Percentiles rank a stretch among this genome's conserved stretches.
Evolutionary conservation across 2,797 vertebrate species (phyloP).

Genomic region (Pachyuromys duprasi): DNA sequence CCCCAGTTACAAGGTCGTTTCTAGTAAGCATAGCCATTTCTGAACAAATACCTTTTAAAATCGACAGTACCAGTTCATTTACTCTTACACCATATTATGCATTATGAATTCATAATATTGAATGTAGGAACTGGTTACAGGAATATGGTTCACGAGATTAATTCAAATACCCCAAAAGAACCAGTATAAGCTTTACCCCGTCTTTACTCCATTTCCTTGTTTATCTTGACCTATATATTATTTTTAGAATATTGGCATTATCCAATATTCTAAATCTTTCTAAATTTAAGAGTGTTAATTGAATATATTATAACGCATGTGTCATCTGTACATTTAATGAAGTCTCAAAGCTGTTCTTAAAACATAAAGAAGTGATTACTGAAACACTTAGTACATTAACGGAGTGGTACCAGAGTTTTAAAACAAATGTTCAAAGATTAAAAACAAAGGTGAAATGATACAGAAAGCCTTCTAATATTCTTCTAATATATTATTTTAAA

Average conservation of each 20-base stretch:
- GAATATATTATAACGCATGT: neutral
- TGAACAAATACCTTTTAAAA: slow-evolving; percentile 67
- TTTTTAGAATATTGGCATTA: slow-evolving; percentile 62
- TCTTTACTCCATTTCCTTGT: slow-evolving; percentile 12
- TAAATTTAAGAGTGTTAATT: slow-evolving; percentile 53
- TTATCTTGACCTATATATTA: slow-evolving; percentile 22
- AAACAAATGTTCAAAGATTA: neutral
- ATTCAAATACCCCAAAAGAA: neutral
- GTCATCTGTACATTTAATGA: slow-evolving; percentile 1
- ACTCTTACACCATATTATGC: slow-evolving; percentile 21
- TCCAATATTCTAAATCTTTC: slow-evolving; percentile 24
- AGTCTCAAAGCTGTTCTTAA: neutral
- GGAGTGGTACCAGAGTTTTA: neutral
- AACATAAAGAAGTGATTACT: neutral
- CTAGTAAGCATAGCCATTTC: slow-evolving; percentile 63
- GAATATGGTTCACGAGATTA: slow-evolving; percentile 30
- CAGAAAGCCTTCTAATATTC: neutral
- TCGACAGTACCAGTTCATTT: slow-evolving; percentile 30
- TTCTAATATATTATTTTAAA: neutral
- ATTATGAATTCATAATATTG: slow-evolving; percentile 21
- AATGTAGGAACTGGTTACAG: neutral
- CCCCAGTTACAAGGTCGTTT: slow-evolving; percentile 65
- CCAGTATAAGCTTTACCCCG: neutral
- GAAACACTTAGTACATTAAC: neutral
- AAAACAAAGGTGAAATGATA: neutral